These are phyloP conservation scores for Tolypeutes matacus DNA, from an alignment of 2,797 vertebrate genomes.

Conservation along the genomic window DNA sequence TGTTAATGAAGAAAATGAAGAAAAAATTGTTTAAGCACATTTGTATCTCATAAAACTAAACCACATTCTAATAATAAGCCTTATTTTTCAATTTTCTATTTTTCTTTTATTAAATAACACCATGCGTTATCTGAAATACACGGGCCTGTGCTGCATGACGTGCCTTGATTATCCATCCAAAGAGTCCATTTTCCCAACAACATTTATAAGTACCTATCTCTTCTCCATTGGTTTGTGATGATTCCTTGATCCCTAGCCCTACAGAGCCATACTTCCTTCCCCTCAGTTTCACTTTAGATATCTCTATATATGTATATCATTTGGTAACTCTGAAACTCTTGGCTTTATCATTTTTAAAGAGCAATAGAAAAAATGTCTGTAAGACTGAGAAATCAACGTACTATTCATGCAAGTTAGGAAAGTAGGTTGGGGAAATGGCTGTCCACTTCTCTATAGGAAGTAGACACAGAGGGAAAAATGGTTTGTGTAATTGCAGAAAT, in stretches of 20 bases:
- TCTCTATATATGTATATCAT: too few relatives aligned
- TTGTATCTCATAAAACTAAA: too few relatives aligned
- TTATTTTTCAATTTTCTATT: background rate
- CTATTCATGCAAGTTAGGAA: background rate
- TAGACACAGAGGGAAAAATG: background rate
- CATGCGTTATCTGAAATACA: background rate
- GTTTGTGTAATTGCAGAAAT: background rate
- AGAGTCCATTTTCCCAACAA: background rate
- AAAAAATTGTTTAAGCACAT: too few relatives aligned
- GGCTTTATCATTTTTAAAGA: background rate
- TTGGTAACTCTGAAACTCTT: background rate
- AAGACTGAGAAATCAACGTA: background rate
- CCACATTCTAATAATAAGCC: too few relatives aligned
- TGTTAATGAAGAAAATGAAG: too few relatives aligned
- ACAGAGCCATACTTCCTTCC: background rate
- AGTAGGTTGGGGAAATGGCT: background rate
- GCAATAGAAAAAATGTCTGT: background rate
- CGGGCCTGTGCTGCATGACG: background rate
- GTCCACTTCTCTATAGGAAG: background rate
- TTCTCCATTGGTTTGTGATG: background rate
- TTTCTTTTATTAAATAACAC: background rate
- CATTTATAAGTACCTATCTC: background rate
- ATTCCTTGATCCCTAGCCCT: background rate
- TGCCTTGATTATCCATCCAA: background rate
- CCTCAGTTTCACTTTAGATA: background rate